phyloP scores from a whole-genome alignment of 1,140 invertebrate species.

The Danaus melanippus region DNA sequence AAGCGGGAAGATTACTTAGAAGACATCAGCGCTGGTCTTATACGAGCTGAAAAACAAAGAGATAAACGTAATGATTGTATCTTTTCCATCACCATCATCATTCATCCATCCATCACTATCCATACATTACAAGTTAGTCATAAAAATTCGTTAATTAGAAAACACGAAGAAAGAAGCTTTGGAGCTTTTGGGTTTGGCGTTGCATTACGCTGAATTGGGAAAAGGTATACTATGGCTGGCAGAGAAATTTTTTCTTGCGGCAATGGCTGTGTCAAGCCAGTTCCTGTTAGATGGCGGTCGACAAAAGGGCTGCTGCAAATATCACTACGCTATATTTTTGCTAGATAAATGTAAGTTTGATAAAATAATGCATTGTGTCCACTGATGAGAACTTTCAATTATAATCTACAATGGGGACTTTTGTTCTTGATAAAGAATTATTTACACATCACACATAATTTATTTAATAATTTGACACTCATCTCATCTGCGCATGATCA shows the following conservation, averaged over 20 bases:
- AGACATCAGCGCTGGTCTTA: constrained; percentile 54
- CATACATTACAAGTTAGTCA: no score
- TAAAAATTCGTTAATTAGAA: constrained; percentile 34
- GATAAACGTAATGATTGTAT: constrained; percentile 35
- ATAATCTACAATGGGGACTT: no score
- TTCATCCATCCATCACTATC: no score
- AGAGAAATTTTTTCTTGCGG: constrained; percentile 69
- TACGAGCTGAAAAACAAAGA: constrained; percentile 54
- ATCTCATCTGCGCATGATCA: no score
- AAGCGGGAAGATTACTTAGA: constrained; percentile 60
- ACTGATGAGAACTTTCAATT: no score
- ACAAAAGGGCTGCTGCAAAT: constrained; percentile 66
- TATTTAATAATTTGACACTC: background rate
- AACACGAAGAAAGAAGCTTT: constrained; percentile 55
- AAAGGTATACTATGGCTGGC: constrained; percentile 75
- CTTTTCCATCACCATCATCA: no score
- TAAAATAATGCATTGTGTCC: no score
- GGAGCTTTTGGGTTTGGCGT: constrained; percentile 57
- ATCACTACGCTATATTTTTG: constrained; percentile 72
- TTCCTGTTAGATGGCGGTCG: constrained; percentile 59
- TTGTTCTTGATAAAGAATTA: no score
- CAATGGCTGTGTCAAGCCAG: constrained; percentile 54
- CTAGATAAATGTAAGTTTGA: constrained; percentile 66
- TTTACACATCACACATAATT: background rate
- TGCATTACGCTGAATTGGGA: constrained; percentile 62